phyloP scores from a whole-genome alignment of 2,888 invertebrate genomes.

The Dexiosoma caninum region DNA sequence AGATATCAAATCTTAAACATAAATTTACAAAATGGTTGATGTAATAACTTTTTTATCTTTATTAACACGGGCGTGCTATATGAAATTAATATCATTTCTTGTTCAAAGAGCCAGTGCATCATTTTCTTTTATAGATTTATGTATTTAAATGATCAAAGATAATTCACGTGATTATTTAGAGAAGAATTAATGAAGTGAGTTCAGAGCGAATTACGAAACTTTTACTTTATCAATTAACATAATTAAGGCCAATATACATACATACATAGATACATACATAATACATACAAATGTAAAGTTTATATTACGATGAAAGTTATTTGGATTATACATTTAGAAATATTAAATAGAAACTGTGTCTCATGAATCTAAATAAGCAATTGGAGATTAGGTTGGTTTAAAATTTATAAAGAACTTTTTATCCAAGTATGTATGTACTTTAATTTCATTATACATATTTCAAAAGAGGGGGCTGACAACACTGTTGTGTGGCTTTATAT shows the following conservation, averaged over 20 bases:
- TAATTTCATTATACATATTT: neutral
- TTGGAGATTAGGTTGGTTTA: neutral
- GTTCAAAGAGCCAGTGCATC: too few relatives aligned
- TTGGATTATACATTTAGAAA: neutral
- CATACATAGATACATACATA: neutral
- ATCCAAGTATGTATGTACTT: neutral
- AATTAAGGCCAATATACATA: neutral
- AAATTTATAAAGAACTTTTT: too few relatives aligned
- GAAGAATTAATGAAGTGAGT: neutral
- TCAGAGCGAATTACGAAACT: neutral
- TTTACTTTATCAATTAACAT: neutral
- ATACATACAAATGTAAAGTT: too few relatives aligned
- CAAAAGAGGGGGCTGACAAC: neutral
- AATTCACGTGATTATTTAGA: neutral
- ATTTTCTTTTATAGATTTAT: neutral
- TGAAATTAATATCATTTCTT: neutral
- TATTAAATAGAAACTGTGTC: neutral
- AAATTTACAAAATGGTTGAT: too few relatives aligned
- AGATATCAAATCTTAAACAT: neutral
- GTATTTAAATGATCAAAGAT: neutral
- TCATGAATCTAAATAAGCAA: neutral
- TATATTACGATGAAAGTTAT: too few relatives aligned
- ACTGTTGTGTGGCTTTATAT: neutral
- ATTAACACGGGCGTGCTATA: neutral
- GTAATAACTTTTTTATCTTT: neutral